Percentiles rank a stretch among this genome's conserved stretches.
These are phyloP conservation scores for Stenotaenia linearis DNA, from an alignment of 2,888 invertebrate genomes.

Conservation along the genomic window DNA sequence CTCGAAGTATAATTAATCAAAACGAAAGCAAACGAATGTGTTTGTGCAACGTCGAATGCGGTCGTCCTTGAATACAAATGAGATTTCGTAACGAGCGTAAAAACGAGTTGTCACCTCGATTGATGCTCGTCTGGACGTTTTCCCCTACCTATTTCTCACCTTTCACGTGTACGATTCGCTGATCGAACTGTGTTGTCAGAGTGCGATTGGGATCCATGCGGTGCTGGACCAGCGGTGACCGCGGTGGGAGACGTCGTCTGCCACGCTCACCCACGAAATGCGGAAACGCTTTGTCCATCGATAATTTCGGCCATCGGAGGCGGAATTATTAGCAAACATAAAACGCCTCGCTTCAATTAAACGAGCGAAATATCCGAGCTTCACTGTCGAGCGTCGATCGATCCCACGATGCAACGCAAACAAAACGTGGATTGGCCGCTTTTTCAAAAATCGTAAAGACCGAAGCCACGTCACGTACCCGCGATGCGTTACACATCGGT, in stretches of 20 bases:
- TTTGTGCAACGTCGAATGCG: not conserved
- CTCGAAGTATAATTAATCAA: no score
- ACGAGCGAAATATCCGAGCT: not conserved
- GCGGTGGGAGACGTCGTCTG: not conserved
- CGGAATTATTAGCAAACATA: not conserved
- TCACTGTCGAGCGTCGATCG: not conserved
- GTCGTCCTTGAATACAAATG: not conserved
- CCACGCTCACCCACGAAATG: not conserved
- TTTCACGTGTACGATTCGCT: conserved; percentile 28
- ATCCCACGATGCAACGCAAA: not conserved
- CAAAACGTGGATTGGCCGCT: no score
- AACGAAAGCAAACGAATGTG: no score
- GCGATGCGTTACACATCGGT: no score
- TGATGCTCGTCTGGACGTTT: no score
- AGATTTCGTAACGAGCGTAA: not conserved
- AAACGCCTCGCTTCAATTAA: no score
- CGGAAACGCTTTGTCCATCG: not conserved
- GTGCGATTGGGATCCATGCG: conserved; percentile 34
- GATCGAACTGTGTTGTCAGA: conserved; percentile 30
- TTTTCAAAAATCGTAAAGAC: no score
- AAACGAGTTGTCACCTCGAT: not conserved
- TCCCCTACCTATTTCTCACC: conserved; percentile 31
- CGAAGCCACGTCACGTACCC: no score
- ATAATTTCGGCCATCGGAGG: not conserved
- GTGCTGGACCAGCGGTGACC: conserved; percentile 24